Conservation (phyloP, 53 echinoderm and acorn worm genomes). For the Henricia sp. region DNA sequence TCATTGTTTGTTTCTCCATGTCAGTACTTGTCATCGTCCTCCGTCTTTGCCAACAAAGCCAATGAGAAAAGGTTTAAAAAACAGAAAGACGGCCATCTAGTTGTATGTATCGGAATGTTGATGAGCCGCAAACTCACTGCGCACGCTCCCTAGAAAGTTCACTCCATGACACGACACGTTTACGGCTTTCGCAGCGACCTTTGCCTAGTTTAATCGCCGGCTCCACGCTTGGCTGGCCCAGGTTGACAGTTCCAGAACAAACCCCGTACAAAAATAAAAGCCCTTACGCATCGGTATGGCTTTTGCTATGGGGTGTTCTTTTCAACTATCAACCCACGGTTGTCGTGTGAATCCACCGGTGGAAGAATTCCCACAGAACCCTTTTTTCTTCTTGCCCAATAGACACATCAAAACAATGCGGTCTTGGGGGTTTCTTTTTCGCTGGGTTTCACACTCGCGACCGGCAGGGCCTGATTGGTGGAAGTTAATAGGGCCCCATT, state of each 20-base stretch:
- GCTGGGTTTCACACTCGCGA: conserved; percentile 35
- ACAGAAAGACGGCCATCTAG: not conserved
- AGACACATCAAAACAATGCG: conserved; percentile 57
- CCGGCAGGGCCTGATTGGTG: conserved; percentile 41
- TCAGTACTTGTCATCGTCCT: conserved; percentile 19
- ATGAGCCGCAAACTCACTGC: not conserved
- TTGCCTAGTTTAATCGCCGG: conserved; percentile 24
- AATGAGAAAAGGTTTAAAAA: not conserved
- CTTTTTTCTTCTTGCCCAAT: conserved; percentile 22
- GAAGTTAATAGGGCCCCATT: conserved; percentile 57
- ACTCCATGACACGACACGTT: not conserved
- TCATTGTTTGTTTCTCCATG: conserved; percentile 50
- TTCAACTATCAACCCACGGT: not conserved
- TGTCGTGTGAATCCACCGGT: conserved; percentile 49
- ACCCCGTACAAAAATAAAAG: no score
- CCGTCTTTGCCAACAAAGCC: not conserved
- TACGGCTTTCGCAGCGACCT: conserved; percentile 9
- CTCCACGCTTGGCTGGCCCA: conserved; percentile 19
- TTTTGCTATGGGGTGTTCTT: conserved; percentile 3
- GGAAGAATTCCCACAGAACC: conserved; percentile 61
- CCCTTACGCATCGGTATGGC: conserved; percentile 57
- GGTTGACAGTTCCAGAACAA: conserved; percentile 32
- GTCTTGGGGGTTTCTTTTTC: conserved; percentile 31
- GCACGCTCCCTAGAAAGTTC: conserved; percentile 16
- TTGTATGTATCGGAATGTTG: conserved; percentile 61